A percentile compares a stretch with the other conserved stretches of the same genome.
These are phyloP conservation scores for Anser cygnoides DNA, from an alignment of 2,113 vertebrate genomes.

Conservation along the genomic window DNA sequence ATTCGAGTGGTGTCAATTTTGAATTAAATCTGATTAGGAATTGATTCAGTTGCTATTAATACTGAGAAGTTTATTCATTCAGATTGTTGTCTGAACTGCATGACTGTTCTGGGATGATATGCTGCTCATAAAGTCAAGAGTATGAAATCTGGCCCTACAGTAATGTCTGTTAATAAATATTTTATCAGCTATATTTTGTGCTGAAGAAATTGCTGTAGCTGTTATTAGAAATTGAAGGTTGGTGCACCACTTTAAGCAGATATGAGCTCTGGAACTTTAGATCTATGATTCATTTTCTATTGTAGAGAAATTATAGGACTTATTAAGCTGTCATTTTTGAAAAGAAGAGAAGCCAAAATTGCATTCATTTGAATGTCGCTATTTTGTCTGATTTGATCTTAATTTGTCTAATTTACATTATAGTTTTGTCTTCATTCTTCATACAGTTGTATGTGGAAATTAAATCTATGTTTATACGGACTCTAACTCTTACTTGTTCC, in stretches of 20 bases:
- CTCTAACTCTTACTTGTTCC: not conserved
- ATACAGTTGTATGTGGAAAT: not conserved
- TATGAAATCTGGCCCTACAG: not conserved
- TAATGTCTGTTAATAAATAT: not conserved
- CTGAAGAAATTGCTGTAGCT: not conserved
- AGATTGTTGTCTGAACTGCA: not conserved
- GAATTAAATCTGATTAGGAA: not conserved
- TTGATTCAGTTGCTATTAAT: not conserved
- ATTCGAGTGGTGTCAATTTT: not conserved
- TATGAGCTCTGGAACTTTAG: not conserved
- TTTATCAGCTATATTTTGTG: not conserved
- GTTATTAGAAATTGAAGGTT: not conserved
- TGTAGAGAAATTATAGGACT: not conserved
- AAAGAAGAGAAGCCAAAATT: not conserved
- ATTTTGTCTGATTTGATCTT: not conserved
- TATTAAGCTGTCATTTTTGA: not conserved
- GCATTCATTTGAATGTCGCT: not conserved
- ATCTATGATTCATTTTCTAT: not conserved
- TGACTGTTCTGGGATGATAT: not conserved
- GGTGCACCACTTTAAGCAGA: not conserved
- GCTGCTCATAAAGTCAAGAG: not conserved
- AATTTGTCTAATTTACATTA: not conserved
- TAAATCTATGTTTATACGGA: not conserved
- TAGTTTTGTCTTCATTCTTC: not conserved
- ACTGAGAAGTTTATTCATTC: not conserved